Evolutionary conservation across 2,888 invertebrate genomes (phyloP).

Genomic region (Caenorhabditis sinica): DNA sequence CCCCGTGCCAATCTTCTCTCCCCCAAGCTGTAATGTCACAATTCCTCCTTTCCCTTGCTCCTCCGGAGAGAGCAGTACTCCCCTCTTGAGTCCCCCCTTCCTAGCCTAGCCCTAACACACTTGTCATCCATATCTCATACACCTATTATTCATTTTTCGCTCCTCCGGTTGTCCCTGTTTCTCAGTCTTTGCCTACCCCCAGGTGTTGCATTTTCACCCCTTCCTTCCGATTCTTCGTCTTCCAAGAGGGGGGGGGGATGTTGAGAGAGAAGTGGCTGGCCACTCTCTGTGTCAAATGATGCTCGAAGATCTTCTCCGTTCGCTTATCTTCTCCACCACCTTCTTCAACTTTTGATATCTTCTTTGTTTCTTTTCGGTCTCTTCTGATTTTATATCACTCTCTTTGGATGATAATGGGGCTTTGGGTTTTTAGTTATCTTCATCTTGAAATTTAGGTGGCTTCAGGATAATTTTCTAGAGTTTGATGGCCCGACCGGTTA

Average conservation of each 20-base stretch:
- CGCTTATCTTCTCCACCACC: background rate
- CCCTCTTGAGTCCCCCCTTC: conserved; percentile 5
- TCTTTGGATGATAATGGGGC: background rate
- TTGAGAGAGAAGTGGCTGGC: background rate
- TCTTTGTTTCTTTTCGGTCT: conserved; percentile 10
- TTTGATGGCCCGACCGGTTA: too few relatives aligned
- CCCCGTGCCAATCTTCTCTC: conserved; percentile 12
- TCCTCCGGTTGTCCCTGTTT: conserved; percentile 10
- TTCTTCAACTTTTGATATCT: background rate
- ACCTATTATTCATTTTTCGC: conserved; percentile 59
- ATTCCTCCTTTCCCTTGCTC: conserved; percentile 14
- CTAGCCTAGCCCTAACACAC: conserved; percentile 27
- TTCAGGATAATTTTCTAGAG: background rate
- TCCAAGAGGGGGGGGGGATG: background rate
- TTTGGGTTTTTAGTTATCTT: background rate
- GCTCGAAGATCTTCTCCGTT: conserved; percentile 28
- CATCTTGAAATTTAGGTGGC: background rate
- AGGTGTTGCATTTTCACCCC: conserved; percentile 48
- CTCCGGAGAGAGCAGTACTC: background rate
- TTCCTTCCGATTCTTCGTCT: too few relatives aligned
- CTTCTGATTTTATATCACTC: conserved; percentile 8
- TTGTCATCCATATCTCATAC: conserved; percentile 58
- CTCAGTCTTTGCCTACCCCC: too few relatives aligned
- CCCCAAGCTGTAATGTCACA: conserved; percentile 52
- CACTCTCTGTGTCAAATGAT: background rate